These are phyloP conservation scores for Bhutanitis thaidina DNA, from an alignment of 2,888 invertebrate genomes.

Conservation along the genomic window DNA sequence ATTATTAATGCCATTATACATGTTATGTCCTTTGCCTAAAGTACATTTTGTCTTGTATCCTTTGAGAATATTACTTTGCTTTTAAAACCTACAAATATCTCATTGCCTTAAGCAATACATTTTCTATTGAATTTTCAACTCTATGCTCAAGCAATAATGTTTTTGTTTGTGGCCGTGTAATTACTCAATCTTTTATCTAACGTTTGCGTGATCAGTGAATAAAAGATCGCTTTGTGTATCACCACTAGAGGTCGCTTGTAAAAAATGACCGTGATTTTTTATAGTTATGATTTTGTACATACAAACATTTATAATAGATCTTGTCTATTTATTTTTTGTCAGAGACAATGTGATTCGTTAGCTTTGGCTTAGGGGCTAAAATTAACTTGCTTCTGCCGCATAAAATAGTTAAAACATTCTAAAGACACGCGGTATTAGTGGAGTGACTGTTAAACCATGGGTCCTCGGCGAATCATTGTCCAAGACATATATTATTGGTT, in stretches of 20 bases:
- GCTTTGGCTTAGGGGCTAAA: background rate
- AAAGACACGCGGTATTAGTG: no score
- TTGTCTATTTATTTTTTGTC: slow-evolving; percentile 15
- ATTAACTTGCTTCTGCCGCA: background rate
- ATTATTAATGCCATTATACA: background rate
- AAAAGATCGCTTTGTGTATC: slow-evolving; percentile 20
- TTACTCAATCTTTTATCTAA: slow-evolving; percentile 17
- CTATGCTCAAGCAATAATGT: background rate
- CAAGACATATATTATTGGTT: no score
- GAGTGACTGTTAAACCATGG: no score
- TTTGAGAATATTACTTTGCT: slow-evolving; percentile 1
- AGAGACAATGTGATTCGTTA: background rate
- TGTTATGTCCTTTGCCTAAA: background rate
- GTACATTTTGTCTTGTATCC: background rate
- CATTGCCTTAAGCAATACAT: slow-evolving; percentile 14
- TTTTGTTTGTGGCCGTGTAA: background rate
- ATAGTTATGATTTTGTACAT: slow-evolving; percentile 14
- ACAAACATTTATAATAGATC: slow-evolving; percentile 18
- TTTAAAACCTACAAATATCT: slow-evolving; percentile 20
- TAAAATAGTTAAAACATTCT: background rate
- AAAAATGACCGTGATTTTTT: slow-evolving; percentile 21
- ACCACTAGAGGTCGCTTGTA: slow-evolving; percentile 11
- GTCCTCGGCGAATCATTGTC: no score
- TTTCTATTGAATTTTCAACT: slow-evolving; percentile 15
- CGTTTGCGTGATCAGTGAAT: slow-evolving; percentile 18